Evolutionary conservation across 2,797 vertebrate genomes (phyloP), one percentile per base, ranked within the genome.

Genomic region (Sparus aurata): DNA sequence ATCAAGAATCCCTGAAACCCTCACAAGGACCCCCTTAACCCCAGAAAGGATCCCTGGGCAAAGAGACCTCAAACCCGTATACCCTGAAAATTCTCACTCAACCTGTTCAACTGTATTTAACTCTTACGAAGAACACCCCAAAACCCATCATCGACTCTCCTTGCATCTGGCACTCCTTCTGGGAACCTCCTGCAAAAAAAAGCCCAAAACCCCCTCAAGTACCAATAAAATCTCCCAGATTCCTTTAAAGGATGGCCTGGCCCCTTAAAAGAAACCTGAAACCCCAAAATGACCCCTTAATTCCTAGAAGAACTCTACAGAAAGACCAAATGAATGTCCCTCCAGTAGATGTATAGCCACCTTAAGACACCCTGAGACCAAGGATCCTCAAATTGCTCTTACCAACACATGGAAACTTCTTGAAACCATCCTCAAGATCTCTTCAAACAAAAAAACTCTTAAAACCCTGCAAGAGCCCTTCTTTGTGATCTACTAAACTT

Each of bases 331-430:
- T 17, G 5, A 69, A 9, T 27, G 9, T 38, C 12, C 45, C 45
- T 45, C 12, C 13, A 45, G 15, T 13, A 45, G 45, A 12, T 3
- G 11, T 25, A 18, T 0, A 52, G 13, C 34, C 41, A 34, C 7
- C 18, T 57, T 10, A 12, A 41, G 30, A 25, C n/a, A n/a, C 5
- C 3, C n/a, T 57, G 0, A 52, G 34, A 47, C 13, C 46, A 62
- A 63, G 13, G 8, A 27, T n/a, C 54, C 17, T 38, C 15, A 10
- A 74, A 84, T 60, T 50, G 17, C 12, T 45, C 53, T 58, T 10
- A 55, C 12, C 20, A 34, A 45, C 53, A 25, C 25, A 27, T 38
- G 23, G 25, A 73, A 66, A 17, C 18, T 0, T 25, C 15, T 25
- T 2, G 10, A 10, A 27, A 58, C 25, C 20, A 27, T 5, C 8